phyloP scores from a whole-genome alignment of 2,113 vertebrate genomes.

The Aplodontia rufa region DNA sequence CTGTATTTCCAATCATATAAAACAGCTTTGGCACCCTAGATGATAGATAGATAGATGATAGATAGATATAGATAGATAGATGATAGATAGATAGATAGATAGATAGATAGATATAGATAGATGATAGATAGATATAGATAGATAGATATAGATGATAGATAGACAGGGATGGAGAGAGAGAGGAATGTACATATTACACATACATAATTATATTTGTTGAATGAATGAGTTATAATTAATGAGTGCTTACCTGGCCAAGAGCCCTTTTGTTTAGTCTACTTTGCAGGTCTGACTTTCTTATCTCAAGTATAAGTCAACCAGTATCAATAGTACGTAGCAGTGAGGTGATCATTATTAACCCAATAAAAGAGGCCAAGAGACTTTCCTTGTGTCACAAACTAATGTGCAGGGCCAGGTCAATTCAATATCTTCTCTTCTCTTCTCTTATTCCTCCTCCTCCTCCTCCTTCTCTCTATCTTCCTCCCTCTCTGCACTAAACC shows the following conservation, averaged over 20 bases:
- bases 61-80: too few relatives aligned
- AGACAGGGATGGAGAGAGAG: not conserved
- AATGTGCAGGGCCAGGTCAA: rapidly evolving
- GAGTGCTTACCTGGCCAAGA: not conserved
- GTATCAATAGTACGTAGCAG: not conserved
- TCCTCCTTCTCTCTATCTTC: too few relatives aligned
- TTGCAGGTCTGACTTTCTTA: not conserved
- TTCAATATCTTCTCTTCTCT: not conserved
- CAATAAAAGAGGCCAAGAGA: not conserved
- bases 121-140: too few relatives aligned
- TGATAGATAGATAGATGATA: too few relatives aligned
- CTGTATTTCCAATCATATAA: not conserved
- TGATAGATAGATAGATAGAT: too few relatives aligned
- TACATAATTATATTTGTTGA: too few relatives aligned
- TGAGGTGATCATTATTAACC: not conserved
- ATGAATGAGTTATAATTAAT: not conserved
- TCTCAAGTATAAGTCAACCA: not conserved
- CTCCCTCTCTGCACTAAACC: too few relatives aligned
- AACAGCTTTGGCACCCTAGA: not conserved
- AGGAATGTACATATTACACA: not conserved
- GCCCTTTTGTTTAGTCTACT: not conserved
- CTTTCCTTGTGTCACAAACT: not conserved
- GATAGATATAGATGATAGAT: too few relatives aligned
- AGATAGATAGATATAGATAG: too few relatives aligned
- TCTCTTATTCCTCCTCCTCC: too few relatives aligned